Base-by-base conservation (phyloP, 1,140 invertebrate genomes). In the Lepidurus packardi region DNA sequence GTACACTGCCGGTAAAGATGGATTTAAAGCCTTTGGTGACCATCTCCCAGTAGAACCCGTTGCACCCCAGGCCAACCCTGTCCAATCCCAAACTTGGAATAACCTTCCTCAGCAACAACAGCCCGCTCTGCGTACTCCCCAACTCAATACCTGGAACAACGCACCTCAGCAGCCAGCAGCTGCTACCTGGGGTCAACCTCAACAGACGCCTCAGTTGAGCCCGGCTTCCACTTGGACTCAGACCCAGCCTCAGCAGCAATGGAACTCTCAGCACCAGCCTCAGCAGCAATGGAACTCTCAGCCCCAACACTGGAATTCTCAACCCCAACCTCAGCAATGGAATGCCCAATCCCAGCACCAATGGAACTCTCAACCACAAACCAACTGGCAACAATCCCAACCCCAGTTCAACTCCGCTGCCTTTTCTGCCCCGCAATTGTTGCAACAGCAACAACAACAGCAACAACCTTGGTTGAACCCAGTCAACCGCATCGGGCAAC, bases 1-100 rank as follows among this genome's bases (percentile, higher is more conserved):
- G 82, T 91, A 91, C 81, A 86, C 87, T 7, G 90, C 90, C 6
- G 90, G 90, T 21, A 90, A 90, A 82, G 87, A 89, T 65, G 90
- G 90, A 3, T 91, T 90, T 82, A 86, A 87, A 82, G 87, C 86
- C 24, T 82, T 87, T 81, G 86, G 85, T 34, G 86, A 87, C 75
- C 86, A 87, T 79, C 82, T 86, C 42, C 86, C 86, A 73, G 80
- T 75, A 45, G 78, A 78, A 13, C 81, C 81, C 5, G 24, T n/a
- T 41, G 21, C 74, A 44, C 47, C 9, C 1, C 75, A 24, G 74
- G 75, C 24, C 24, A 79, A 47, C 21, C 44, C 42, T 24, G 77
- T 42, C 79, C 78, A 53, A 11, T 77, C 73, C 73, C 73, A 77
- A 43, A 43, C 53, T n/a, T 44, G 73, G 16, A 77, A 25, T 25